Evolutionary conservation across 1,140 invertebrate species (phyloP), one percentile per base, ranked within the genome.

Genomic region (Sycobia sp.): DNA sequence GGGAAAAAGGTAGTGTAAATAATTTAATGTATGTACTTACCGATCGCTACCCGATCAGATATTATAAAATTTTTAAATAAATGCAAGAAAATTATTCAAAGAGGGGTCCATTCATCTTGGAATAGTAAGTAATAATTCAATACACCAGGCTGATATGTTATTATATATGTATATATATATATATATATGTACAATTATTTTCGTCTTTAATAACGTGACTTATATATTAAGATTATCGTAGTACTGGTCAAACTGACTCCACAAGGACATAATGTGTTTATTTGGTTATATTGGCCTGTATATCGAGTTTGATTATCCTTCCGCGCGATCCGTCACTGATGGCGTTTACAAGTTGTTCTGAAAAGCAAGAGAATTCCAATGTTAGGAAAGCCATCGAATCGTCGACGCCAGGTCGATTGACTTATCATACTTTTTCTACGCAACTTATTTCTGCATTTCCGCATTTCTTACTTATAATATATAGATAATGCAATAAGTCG

Each of bases 321-420:
- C 67, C 70, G 72, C 70, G 72, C 72, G 69, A 70, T 72, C 74
- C 74, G 73, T 69, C 73, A 57, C 63, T 70, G n/a, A n/a, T n/a
- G 73, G 71, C 68, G 73, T 70, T 78, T 78, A 78, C 68, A 75
- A 75, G 71, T 74, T 74, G 73, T 75, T 77, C 75, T 78, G 76
- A 78, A 78, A 78, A 78, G 66, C 60, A 73, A 76, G 71, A 76
- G 68, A 77, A 72, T 71, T 68, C 66, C 69, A 69, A 68, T 67
- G 72, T 73, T 73, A 73, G 62, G 62, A 58, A 49, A 36, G 51
- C 36, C 65, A 44, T 34, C 10, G 47, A 60, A 54, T 50, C n/a
- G 41, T n/a, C 18, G 27, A 36, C 25, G 53, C 41, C 34, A 50
- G n/a, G n/a, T n/a, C n/a, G n/a, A 23, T 63, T 56, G 4, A 11